Conservation (phyloP, 2,888 invertebrate genomes). For the Nipponacmea schrenckii region DNA sequence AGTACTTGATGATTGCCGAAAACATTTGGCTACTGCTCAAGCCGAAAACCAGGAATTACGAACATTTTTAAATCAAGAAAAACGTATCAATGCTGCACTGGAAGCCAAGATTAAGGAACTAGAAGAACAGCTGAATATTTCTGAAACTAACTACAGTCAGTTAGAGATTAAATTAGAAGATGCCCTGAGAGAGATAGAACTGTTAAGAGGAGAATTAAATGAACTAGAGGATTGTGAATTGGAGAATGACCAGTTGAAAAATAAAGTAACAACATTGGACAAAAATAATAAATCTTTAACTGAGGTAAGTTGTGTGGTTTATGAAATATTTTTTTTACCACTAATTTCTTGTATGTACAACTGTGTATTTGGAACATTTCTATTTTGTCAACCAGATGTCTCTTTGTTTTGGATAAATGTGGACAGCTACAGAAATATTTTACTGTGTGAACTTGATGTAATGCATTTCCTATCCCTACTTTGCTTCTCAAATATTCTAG, state of each 20-base stretch:
- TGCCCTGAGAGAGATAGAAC: constrained; percentile 41
- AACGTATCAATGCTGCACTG: constrained; percentile 39
- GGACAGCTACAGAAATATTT: no score
- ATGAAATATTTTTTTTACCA: no score
- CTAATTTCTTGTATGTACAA: no score
- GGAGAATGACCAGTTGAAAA: constrained; percentile 44
- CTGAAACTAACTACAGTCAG: constrained; percentile 33
- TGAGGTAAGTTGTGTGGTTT: constrained; percentile 36
- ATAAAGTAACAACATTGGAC: constrained; percentile 40
- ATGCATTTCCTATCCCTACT: no score
- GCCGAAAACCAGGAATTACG: constrained; percentile 57
- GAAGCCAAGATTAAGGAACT: constrained; percentile 42
- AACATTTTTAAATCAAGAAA: constrained; percentile 47
- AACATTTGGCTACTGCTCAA: constrained; percentile 52
- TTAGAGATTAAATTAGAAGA: constrained; percentile 40
- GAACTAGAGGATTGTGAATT: constrained; percentile 39
- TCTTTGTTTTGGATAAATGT: no score
- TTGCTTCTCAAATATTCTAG: no score
- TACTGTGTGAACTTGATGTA: no score
- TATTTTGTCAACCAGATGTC: no score
- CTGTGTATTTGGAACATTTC: no score
- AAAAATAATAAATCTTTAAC: constrained; percentile 47
- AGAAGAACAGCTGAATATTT: constrained; percentile 40
- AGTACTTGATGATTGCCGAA: constrained; percentile 55
- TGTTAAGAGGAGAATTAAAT: constrained; percentile 27